These are phyloP conservation scores for Teleogryllus oceanicus DNA, from an alignment of 2,888 invertebrate species.

Conservation along the genomic window DNA sequence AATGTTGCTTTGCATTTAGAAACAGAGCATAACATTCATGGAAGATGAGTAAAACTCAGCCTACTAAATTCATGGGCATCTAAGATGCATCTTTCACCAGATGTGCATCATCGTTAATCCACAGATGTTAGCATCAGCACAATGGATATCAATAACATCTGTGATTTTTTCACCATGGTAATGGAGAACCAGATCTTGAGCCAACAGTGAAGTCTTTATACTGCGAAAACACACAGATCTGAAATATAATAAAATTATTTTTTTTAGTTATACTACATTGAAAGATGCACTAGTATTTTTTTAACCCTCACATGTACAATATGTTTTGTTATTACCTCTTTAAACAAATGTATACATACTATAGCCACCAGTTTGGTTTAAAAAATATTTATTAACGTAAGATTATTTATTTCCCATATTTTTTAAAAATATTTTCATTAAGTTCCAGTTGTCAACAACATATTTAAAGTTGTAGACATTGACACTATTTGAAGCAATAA, in stretches of 20 bases:
- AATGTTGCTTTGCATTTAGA: not conserved
- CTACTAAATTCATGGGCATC: not conserved
- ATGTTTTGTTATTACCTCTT: too few species aligned
- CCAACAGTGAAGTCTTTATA: slow-evolving; percentile 90
- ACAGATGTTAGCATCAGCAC: not conserved
- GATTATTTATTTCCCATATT: too few species aligned
- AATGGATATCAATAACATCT: not conserved
- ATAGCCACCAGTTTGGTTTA: too few species aligned
- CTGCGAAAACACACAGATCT: slow-evolving; percentile 90
- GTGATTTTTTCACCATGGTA: slow-evolving; percentile 29
- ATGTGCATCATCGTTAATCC: not conserved
- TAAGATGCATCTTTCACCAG: not conserved
- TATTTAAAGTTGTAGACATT: too few species aligned
- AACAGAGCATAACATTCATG: not conserved
- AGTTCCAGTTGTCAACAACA: too few species aligned
- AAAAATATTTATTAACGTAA: too few species aligned
- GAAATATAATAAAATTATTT: slow-evolving; percentile 49
- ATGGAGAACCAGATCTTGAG: slow-evolving; percentile 58
- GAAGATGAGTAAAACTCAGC: not conserved
- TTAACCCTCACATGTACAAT: too few species aligned
- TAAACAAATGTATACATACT: too few species aligned
- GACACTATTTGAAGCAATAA: too few species aligned
- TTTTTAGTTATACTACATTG: not conserved
- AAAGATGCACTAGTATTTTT: not conserved
- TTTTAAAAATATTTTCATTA: too few species aligned